Conservation (phyloP, 2,113 vertebrate genomes). For the Mustela nigripes region DNA sequence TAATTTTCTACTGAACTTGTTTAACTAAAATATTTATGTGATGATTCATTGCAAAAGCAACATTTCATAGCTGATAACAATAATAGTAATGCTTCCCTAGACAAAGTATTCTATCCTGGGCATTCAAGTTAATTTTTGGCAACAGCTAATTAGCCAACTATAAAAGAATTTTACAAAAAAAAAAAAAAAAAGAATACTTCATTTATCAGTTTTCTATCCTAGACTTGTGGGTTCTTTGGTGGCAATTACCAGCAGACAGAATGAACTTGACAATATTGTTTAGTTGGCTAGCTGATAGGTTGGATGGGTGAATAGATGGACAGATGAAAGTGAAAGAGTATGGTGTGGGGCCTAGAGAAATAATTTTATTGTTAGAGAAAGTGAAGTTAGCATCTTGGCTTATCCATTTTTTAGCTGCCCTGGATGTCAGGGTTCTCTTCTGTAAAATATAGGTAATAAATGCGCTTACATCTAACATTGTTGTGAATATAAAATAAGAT, state of each 20-base stretch:
- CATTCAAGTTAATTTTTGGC: neutral
- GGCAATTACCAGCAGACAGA: neutral
- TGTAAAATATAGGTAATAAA: neutral
- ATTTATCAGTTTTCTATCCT: neutral
- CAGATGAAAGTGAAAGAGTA: neutral
- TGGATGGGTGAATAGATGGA: neutral
- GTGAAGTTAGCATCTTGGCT: neutral
- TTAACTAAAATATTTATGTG: neutral
- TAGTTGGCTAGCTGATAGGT: neutral
- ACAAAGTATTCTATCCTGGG: neutral
- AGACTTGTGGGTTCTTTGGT: neutral
- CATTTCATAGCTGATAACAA: neutral
- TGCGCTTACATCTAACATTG: neutral
- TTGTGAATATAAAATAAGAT: neutral
- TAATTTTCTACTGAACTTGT: neutral
- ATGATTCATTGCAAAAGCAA: neutral
- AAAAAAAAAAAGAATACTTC: neutral
- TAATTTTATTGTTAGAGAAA: neutral
- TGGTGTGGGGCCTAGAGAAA: neutral
- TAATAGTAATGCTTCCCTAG: neutral
- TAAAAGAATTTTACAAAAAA: neutral
- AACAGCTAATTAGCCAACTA: neutral
- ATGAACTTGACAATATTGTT: neutral
- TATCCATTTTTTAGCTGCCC: neutral
- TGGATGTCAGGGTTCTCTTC: neutral